Percentiles rank a stretch among this genome's conserved stretches.
These are phyloP conservation scores for Balaeniceps rex DNA, from an alignment of 2,113 vertebrate species.

Conservation along the genomic window DNA sequence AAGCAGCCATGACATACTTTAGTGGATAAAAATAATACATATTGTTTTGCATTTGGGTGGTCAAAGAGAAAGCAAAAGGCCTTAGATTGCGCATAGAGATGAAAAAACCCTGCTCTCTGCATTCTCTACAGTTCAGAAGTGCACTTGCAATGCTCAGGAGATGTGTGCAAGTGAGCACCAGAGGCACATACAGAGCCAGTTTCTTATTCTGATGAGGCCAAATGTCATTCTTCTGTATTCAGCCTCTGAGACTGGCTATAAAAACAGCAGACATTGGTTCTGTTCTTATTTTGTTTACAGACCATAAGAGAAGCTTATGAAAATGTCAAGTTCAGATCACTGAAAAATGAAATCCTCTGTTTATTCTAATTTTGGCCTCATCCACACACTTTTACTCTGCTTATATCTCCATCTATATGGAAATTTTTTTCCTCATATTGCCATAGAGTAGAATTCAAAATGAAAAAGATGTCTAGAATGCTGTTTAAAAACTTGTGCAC, in stretches of 20 bases:
- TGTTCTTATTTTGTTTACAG: not conserved
- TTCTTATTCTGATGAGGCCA: not conserved
- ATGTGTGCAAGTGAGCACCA: not conserved
- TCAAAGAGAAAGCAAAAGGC: not conserved
- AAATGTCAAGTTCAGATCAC: slow-evolving; percentile 1
- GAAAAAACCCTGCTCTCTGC: not conserved
- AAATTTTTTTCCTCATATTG: not conserved
- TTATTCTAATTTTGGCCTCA: slow-evolving; percentile 6
- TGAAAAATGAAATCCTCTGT: not conserved
- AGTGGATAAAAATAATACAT: not conserved
- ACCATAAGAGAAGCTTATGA: not conserved
- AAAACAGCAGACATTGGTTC: not conserved
- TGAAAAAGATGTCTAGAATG: not conserved
- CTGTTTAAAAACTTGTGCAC: not conserved
- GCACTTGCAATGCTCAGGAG: not conserved
- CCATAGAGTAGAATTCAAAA: not conserved
- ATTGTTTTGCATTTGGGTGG: not conserved
- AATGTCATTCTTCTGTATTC: not conserved
- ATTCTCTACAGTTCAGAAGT: not conserved
- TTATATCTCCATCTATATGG: not conserved
- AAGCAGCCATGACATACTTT: not conserved
- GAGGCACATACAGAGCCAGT: not conserved
- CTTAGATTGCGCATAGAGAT: not conserved
- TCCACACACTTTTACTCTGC: not conserved
- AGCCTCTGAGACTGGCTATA: not conserved